Percentiles rank a stretch among this genome's conserved stretches.
These are phyloP conservation scores for Eudyptes chrysolophus DNA, from an alignment of 2,113 vertebrate species.

Conservation along the genomic window DNA sequence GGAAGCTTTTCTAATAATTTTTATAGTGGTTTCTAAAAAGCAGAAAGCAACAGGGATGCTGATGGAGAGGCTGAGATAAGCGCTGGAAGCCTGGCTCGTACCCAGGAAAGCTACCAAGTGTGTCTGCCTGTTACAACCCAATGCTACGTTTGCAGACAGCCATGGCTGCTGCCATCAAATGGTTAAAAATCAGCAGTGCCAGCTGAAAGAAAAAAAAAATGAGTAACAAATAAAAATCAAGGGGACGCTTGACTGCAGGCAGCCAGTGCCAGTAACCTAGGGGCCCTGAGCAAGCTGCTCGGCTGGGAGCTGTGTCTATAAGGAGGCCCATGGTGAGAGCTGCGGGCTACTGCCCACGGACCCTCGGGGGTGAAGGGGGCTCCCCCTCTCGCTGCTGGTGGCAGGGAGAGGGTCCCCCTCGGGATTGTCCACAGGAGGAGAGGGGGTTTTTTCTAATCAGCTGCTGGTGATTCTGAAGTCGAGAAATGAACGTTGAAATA, in stretches of 20 bases:
- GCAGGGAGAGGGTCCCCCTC: neutral
- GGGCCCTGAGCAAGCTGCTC: neutral
- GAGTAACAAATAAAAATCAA: neutral
- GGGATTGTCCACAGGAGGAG: neutral
- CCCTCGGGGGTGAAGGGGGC: neutral
- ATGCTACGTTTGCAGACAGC: neutral
- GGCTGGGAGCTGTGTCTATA: neutral
- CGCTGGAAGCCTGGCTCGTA: accelerated
- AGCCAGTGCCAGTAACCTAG: neutral
- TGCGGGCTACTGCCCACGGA: neutral
- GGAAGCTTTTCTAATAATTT: neutral
- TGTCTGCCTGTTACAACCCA: neutral
- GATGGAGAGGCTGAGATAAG: neutral
- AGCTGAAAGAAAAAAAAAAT: neutral
- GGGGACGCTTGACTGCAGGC: neutral
- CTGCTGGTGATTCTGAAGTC: neutral
- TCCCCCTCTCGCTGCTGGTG: neutral
- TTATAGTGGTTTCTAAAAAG: neutral
- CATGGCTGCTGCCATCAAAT: neutral
- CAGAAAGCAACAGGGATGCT: neutral
- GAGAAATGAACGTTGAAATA: accelerated
- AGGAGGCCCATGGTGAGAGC: neutral
- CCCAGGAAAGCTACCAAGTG: neutral
- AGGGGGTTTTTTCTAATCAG: neutral
- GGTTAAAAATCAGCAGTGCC: neutral